Conservation (phyloP, 1,140 invertebrate species). For the Phortica variegata region DNA sequence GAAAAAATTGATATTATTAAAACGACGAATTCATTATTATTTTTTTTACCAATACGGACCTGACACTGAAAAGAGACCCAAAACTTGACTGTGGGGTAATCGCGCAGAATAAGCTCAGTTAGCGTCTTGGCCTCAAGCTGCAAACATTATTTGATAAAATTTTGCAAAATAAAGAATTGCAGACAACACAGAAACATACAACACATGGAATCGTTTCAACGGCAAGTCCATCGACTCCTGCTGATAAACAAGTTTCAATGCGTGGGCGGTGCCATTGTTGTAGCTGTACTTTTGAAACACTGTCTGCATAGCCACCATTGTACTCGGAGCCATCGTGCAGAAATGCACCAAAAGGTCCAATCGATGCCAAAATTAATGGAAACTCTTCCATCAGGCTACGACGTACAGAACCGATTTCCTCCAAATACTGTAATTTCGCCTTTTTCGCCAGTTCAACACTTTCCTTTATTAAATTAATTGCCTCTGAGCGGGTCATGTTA, state of each 20-base stretch:
- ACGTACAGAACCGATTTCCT: slow-evolving; percentile 18
- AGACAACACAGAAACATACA: no score
- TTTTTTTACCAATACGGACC: slow-evolving; percentile 32
- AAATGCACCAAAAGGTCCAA: slow-evolving; percentile 88
- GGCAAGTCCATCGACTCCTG: slow-evolving; percentile 77
- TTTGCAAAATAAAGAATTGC: no score
- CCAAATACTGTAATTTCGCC: slow-evolving; percentile 31
- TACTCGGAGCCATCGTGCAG: slow-evolving; percentile 90
- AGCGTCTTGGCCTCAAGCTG: slow-evolving; percentile 77
- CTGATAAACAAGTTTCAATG: slow-evolving; percentile 70
- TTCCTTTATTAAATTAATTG: slow-evolving; percentile 67
- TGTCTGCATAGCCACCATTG: slow-evolving; percentile 76
- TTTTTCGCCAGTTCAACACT: slow-evolving; percentile 67
- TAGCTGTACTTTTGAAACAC: slow-evolving; percentile 65
- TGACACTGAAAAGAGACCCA: slow-evolving; percentile 68
- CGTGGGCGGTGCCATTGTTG: slow-evolving; percentile 79
- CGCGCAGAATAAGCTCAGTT: slow-evolving; percentile 69
- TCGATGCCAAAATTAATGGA: slow-evolving; percentile 75
- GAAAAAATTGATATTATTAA: neutral
- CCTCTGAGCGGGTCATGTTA: slow-evolving; percentile 63
- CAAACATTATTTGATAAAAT: slow-evolving; percentile 5
- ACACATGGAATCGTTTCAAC: slow-evolving; percentile 88
- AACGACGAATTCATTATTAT: neutral
- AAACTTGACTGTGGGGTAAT: slow-evolving; percentile 71
- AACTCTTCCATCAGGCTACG: slow-evolving; percentile 9